phyloP scores from a whole-genome alignment of 1,140 invertebrate species.

The Cepaea nemoralis region DNA sequence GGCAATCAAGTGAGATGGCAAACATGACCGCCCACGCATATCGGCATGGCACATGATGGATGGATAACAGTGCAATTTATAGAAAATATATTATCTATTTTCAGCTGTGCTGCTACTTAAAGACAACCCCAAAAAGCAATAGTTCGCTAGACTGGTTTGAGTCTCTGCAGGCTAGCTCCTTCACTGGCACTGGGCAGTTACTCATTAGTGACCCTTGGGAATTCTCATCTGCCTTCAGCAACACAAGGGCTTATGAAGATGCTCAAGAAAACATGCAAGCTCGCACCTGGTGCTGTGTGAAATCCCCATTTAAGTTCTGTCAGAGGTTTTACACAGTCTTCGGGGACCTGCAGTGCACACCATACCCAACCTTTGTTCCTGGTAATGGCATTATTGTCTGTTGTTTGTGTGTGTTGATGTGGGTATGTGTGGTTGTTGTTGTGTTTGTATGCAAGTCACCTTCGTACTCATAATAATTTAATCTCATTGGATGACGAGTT shows the following conservation, averaged over 20 bases:
- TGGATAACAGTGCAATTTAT: too few species aligned
- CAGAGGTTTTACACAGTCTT: not conserved
- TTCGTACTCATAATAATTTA: too few species aligned
- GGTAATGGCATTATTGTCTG: too few species aligned
- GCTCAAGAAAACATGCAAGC: not conserved
- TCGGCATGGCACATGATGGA: too few species aligned
- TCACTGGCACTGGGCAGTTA: not conserved
- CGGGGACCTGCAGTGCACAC: not conserved
- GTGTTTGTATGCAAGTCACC: too few species aligned
- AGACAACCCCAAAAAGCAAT: not conserved
- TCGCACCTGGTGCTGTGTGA: not conserved
- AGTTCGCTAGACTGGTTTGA: not conserved
- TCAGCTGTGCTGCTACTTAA: conserved; percentile 8
- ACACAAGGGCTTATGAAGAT: not conserved
- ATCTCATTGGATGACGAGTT: too few species aligned
- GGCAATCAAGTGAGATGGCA: too few species aligned
- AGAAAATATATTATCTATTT: not conserved
- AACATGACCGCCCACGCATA: too few species aligned
- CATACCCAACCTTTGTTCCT: not conserved
- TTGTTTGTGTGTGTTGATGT: too few species aligned
- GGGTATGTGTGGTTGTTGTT: too few species aligned
- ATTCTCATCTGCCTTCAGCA: not conserved
- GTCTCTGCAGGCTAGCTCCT: not conserved
- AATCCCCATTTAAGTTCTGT: not conserved
- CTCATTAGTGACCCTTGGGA: not conserved